A percentile compares a stretch with the other conserved stretches of the same genome.
Conservation (phyloP, 2,113 vertebrate species). For the Leptobrachium ailaonicum region DNA sequence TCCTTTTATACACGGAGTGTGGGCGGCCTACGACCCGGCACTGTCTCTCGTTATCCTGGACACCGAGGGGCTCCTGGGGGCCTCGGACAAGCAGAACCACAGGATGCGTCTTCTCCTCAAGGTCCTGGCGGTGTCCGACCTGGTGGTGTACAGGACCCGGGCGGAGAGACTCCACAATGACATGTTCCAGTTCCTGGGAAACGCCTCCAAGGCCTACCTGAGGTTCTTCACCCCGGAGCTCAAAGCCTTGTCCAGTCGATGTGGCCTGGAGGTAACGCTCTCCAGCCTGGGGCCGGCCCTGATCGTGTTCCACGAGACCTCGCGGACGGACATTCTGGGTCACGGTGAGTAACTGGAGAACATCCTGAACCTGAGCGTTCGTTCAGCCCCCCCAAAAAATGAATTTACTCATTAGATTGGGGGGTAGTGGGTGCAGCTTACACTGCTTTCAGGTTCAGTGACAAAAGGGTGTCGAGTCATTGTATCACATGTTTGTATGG, state of each 20-base stretch:
- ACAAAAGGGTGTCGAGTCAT: no score
- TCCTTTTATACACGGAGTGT: no score
- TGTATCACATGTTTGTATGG: no score
- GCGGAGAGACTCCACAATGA: constrained; percentile 80
- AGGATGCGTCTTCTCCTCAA: constrained; percentile 75
- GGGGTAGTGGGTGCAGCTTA: background rate
- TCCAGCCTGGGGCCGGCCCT: constrained; percentile 74
- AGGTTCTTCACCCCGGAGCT: constrained; percentile 77
- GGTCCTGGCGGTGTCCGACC: constrained; percentile 76
- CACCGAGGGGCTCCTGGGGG: constrained; percentile 75
- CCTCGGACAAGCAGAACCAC: constrained; percentile 71
- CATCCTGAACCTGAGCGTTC: background rate
- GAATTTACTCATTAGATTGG: no score
- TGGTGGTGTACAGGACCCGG: constrained; percentile 75
- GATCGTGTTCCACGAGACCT: constrained; percentile 78
- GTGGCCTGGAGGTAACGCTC: constrained; percentile 74
- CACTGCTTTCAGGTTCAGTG: no score
- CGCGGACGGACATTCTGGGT: constrained; percentile 72
- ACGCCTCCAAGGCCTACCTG: constrained; percentile 76
- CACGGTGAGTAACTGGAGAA: constrained; percentile 60
- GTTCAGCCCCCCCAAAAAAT: background rate
- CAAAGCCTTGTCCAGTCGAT: constrained; percentile 71
- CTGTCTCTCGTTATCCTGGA: constrained; percentile 70
- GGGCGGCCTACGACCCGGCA: constrained; percentile 71
- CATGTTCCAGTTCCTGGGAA: constrained; percentile 80